Conservation (phyloP, 2,797 vertebrate species). For the Cyprinella venusta region DNA sequence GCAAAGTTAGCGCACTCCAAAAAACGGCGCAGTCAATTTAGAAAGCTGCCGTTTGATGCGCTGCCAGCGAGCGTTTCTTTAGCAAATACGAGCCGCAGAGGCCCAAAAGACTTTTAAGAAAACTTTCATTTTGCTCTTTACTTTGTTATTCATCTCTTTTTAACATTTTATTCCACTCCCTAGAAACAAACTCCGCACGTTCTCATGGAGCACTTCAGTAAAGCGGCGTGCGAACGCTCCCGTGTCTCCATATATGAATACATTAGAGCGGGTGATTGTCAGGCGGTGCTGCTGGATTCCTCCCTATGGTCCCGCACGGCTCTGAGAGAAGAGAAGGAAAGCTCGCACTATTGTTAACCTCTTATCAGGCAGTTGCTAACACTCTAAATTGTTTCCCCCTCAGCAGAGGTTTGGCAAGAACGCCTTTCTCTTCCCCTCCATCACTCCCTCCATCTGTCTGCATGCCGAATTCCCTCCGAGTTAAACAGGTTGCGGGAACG, state of each 20-base stretch:
- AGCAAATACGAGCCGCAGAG: slow-evolving; percentile 1
- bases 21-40: slow-evolving; percentile 33
- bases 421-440: slow-evolving; percentile 51
- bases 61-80: slow-evolving; percentile 22
- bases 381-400: slow-evolving; percentile 63
- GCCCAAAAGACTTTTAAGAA: slow-evolving; percentile 48
- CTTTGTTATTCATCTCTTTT: slow-evolving; percentile 38
- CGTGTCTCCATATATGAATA: slow-evolving; percentile 49
- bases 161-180: slow-evolving; percentile 36
- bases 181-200: slow-evolving; percentile 28
- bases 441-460: slow-evolving; percentile 61
- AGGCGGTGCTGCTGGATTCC: slow-evolving; percentile 39
- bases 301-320: slow-evolving; percentile 46
- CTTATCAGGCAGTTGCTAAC: slow-evolving; percentile 62
- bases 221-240: slow-evolving; percentile 1
- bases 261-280: slow-evolving; percentile 52
- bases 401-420: slow-evolving; percentile 60
- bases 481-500: slow-evolving; percentile 60
- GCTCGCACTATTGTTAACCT: slow-evolving; percentile 64
- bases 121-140: slow-evolving; percentile 52
- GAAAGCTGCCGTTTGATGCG: slow-evolving; percentile 1
- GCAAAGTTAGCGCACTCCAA: slow-evolving; percentile 6
- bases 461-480: slow-evolving; percentile 54
- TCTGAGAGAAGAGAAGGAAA: slow-evolving; percentile 54
- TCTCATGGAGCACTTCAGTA: slow-evolving; percentile 38